Conservation (phyloP, 2,113 vertebrate species). For the Pampusana beccarii region DNA sequence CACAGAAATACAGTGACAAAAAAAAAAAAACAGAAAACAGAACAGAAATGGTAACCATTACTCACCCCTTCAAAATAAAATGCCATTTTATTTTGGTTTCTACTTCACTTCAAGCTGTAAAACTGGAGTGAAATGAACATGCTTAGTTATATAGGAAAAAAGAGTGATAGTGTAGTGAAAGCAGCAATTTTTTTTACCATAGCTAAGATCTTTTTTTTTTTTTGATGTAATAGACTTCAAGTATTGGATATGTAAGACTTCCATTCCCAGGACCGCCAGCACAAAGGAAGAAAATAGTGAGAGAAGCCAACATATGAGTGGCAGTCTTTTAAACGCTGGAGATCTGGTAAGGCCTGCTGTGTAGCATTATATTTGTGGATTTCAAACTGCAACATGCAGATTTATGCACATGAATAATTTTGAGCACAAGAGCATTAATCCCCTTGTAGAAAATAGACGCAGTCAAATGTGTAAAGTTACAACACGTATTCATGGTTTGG, state of each 20-base stretch:
- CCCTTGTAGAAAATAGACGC: conserved; percentile 36
- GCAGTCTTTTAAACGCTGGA: conserved; percentile 13
- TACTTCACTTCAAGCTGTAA: not conserved
- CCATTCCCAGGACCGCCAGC: not conserved
- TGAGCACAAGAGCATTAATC: conserved; percentile 15
- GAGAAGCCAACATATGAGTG: not conserved
- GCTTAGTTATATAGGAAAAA: not conserved
- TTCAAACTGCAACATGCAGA: conserved; percentile 31
- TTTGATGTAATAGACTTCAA: not conserved
- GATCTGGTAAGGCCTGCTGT: conserved; percentile 24
- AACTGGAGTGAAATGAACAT: not conserved
- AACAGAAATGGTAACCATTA: not conserved
- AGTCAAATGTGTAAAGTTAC: conserved; percentile 36
- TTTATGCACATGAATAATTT: conserved; percentile 52
- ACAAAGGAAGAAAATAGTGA: conserved; percentile 18
- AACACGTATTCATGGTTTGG: not conserved
- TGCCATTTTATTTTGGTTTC: not conserved
- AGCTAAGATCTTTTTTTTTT: not conserved
- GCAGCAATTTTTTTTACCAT: not conserved
- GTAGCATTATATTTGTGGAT: not conserved
- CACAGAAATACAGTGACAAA: not conserved
- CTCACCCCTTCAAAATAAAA: not conserved
- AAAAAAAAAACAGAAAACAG: not conserved
- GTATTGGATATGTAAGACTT: not conserved
- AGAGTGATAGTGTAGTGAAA: not conserved